Conservation (phyloP, 2,888 invertebrate species). For the Yponomeuta sedellus region DNA sequence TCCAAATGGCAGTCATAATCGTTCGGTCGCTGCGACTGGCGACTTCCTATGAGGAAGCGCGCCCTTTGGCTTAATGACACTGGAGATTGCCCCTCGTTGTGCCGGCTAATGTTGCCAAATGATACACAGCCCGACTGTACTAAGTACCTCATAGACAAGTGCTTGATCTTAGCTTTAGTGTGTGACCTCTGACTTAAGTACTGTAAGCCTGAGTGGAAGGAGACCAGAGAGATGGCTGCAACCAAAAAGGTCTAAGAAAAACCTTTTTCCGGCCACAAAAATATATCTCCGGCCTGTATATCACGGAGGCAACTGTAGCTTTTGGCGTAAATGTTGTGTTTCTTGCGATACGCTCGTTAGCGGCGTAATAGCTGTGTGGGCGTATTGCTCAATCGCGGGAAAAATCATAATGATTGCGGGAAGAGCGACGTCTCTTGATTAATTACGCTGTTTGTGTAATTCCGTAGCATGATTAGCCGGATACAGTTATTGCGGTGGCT, state of each 20-base stretch:
- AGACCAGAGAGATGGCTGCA: neutral
- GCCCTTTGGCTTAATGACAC: neutral
- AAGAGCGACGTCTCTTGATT: neutral
- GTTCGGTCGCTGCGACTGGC: neutral
- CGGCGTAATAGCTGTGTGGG: neutral
- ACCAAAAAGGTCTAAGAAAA: neutral
- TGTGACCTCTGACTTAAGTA: no score
- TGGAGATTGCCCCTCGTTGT: neutral
- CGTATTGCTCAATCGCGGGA: neutral
- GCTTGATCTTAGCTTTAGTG: no score
- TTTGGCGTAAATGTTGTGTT: neutral
- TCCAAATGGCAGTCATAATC: neutral
- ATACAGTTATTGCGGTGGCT: neutral
- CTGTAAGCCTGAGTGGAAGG: neutral
- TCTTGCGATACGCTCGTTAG: neutral
- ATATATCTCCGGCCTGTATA: neutral
- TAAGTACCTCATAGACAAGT: no score
- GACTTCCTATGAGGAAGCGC: neutral
- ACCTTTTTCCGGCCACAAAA: neutral
- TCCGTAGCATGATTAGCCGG: neutral
- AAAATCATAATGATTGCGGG: neutral
- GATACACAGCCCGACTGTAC: neutral
- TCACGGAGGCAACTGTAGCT: neutral
- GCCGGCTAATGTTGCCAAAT: neutral
- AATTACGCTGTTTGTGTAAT: neutral